These are phyloP conservation scores for Chymomyza procnemis DNA, from an alignment of 2,888 invertebrate genomes.

Conservation along the genomic window DNA sequence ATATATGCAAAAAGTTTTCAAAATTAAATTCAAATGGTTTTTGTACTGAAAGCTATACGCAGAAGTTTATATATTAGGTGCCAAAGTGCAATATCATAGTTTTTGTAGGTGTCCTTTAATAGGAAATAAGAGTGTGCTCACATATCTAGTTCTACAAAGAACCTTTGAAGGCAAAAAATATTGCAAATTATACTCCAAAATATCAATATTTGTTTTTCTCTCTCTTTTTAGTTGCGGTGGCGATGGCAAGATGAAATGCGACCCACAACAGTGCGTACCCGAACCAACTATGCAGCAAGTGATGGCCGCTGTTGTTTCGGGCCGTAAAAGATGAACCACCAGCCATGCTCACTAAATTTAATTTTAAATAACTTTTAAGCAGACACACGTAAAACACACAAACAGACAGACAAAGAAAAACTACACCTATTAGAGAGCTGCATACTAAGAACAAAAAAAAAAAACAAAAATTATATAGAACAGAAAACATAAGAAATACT, in stretches of 20 bases:
- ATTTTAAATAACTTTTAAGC: constrained; percentile 74
- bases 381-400: constrained; percentile 42
- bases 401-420: constrained; percentile 16
- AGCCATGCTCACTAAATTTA: constrained; percentile 76
- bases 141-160: too few species aligned
- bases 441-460: constrained; percentile 28
- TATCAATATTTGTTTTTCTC: background rate
- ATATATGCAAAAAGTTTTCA: too few species aligned
- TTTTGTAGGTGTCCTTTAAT: too few species aligned
- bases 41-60: too few species aligned
- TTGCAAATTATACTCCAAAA: too few species aligned
- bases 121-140: too few species aligned
- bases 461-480: too few species aligned
- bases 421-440: constrained; percentile 33
- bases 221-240: constrained; percentile 87
- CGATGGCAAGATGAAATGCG: constrained; percentile 96
- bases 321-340: constrained; percentile 83
- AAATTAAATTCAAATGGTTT: too few species aligned
- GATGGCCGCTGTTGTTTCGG: constrained; percentile 88
- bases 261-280: constrained; percentile 92
- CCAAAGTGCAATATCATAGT: too few species aligned
- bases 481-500: too few species aligned
- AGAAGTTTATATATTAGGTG: too few species aligned
- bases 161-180: too few species aligned
- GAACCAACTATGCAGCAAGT: constrained; percentile 94